Conservation (phyloP, 1,140 invertebrate genomes). For the Rhagoletis pomonella region DNA sequence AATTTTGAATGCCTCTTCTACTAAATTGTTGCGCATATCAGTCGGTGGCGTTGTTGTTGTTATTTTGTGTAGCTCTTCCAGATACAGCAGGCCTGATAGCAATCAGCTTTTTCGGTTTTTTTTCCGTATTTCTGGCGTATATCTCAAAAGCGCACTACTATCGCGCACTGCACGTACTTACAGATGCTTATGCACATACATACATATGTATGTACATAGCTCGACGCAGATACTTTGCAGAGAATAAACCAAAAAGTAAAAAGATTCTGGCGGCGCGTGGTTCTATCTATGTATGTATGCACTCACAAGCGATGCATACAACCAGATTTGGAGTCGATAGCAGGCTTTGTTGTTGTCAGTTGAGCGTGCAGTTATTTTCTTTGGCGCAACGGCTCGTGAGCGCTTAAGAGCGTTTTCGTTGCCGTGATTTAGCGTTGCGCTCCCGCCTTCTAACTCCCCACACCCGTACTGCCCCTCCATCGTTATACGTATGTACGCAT, state of each 20-base stretch:
- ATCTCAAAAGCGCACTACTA: slow-evolving; percentile 3
- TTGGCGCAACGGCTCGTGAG: neutral
- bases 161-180: slow-evolving; percentile 4
- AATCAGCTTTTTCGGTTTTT: neutral
- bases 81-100: slow-evolving; percentile 25
- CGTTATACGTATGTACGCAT: neutral
- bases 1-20: neutral
- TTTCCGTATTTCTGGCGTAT: neutral
- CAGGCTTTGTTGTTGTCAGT: neutral
- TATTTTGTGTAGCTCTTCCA: neutral
- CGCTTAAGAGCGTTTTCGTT: neutral
- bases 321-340: slow-evolving; percentile 6
- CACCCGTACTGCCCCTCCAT: neutral
- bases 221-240: neutral
- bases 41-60: neutral
- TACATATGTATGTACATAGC: neutral
- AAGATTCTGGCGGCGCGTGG: neutral
- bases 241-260: neutral
- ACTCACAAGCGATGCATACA: slow-evolving; percentile 1
- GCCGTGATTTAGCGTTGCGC: neutral
- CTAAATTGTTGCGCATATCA: slow-evolving; percentile 14
- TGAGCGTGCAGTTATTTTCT: slow-evolving; percentile 34
- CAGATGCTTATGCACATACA: neutral
- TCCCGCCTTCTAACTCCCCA: neutral
- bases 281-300: neutral